Base-by-base conservation (phyloP, 2,888 invertebrate genomes). In the Petrolisthes cinctipes region DNA sequence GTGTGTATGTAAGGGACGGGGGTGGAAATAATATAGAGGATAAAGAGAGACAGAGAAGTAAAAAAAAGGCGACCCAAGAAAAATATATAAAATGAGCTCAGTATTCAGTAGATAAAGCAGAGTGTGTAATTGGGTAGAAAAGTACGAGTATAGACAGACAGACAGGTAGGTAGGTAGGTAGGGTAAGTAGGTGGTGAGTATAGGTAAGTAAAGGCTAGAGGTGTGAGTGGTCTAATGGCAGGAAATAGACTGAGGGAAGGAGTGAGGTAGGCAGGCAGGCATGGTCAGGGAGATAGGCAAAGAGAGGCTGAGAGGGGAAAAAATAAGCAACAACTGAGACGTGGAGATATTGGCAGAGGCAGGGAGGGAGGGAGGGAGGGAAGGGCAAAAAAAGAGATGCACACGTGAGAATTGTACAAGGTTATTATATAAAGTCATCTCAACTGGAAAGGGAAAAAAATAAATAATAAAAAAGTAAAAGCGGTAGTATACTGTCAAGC, bases 181-280 rank as follows among this genome's bases (percentile, higher is more conserved):
- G 80, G 23, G 66, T 9, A 61, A 23, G 66, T 37, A 9, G 73
- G 68, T 9, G 54, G 53, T 20, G 66, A n/a, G 53, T 14, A 56
- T n/a, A 73, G 73, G n/a, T 4, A 68, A 6, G 7, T 54, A 68
- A 37, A 53, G 20, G n/a, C 14, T 68, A 23, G 54, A 23, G 51
- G 85, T 68, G 56, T 20, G 75, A 73, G 83, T 57, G 76, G 66
- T 37, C 17, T 53, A 68, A 23, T 11, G 73, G 54, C 23, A 85
- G 56, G 61, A 68, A 57, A 20, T 51, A 17, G 53, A 17, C 17
- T 7, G 66, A 1, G 37, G 66, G 82, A 37, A 23, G 23, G 37
- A 82, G 53, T 6, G 17, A 53, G n/a, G 37, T 37, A 23, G 51
- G 51, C 23, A 23, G 75, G 14, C 5, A 79, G 6, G 9, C 79